Evolutionary conservation across 2,797 vertebrate species (phyloP).

Genomic region (Podargus strigoides): DNA sequence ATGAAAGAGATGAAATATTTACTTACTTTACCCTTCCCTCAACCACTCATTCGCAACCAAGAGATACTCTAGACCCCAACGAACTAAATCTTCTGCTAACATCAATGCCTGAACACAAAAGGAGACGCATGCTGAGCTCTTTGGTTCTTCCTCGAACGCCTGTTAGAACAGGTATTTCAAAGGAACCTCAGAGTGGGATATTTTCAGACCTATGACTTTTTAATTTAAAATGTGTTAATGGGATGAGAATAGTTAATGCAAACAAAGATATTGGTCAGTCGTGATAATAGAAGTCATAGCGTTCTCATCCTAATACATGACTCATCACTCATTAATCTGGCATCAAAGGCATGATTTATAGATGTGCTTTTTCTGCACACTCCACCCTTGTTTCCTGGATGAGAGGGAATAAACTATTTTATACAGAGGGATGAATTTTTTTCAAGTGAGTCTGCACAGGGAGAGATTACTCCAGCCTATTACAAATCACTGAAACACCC

Average conservation of each 20-base stretch:
- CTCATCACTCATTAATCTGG: slow-evolving; percentile 24
- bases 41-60: not conserved
- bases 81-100: not conserved
- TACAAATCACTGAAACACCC: not conserved
- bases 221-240: not conserved
- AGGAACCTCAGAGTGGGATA: not conserved
- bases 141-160: not conserved
- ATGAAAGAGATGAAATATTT: slow-evolving; percentile 57
- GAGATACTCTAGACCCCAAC: not conserved
- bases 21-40: slow-evolving; percentile 29
- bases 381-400: slow-evolving; percentile 37
- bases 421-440: not conserved
- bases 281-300: slow-evolving; percentile 16
- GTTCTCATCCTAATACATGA: not conserved
- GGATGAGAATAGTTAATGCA: not conserved
- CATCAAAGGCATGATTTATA: slow-evolving; percentile 32
- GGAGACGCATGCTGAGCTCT: not conserved
- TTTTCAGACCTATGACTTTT: not conserved
- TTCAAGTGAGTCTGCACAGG: not conserved
- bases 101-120: not conserved
- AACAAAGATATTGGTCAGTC: not conserved
- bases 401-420: slow-evolving; percentile 8
- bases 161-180: not conserved
- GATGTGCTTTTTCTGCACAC: not conserved
- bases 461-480: not conserved